These are phyloP conservation scores for Erannis defoliaria DNA, from an alignment of 2,888 invertebrate genomes.

Conservation along the genomic window DNA sequence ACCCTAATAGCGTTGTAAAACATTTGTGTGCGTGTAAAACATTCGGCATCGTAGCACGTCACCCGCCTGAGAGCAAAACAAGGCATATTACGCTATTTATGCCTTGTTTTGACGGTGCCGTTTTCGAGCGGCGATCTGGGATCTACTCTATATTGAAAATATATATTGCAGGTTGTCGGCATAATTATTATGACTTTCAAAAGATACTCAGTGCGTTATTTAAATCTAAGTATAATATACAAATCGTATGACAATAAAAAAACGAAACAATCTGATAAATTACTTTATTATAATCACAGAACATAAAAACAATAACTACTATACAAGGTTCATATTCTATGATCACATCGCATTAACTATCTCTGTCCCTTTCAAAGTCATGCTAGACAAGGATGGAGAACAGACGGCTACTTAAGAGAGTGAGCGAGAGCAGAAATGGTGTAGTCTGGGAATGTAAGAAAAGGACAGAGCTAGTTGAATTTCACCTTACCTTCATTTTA, in stretches of 20 bases:
- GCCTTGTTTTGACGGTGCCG: no score
- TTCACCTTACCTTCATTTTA: slow-evolving; percentile 16
- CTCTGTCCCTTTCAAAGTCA: slow-evolving; percentile 20
- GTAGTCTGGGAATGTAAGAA: slow-evolving; percentile 2
- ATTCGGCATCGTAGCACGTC: no score
- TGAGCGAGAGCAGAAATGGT: neutral
- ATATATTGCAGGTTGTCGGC: no score
- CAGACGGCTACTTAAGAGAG: neutral
- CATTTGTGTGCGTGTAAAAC: no score
- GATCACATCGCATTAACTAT: slow-evolving; percentile 2
- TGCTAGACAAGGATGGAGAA: slow-evolving; percentile 5
- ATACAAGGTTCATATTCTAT: slow-evolving; percentile 20
- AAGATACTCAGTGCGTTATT: no score
- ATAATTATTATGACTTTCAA: no score
- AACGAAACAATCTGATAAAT: slow-evolving; percentile 25
- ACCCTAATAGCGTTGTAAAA: no score
- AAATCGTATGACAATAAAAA: neutral
- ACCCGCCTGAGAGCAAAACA: no score
- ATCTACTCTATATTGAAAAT: no score
- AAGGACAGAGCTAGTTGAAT: slow-evolving; percentile 16
- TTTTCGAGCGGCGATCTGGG: no score
- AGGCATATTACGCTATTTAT: no score
- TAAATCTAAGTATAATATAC: no score
- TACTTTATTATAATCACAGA: slow-evolving; percentile 33
- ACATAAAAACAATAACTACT: slow-evolving; percentile 31